Conservation (phyloP, 2,797 vertebrate genomes). For the Pteropus rufus region DNA sequence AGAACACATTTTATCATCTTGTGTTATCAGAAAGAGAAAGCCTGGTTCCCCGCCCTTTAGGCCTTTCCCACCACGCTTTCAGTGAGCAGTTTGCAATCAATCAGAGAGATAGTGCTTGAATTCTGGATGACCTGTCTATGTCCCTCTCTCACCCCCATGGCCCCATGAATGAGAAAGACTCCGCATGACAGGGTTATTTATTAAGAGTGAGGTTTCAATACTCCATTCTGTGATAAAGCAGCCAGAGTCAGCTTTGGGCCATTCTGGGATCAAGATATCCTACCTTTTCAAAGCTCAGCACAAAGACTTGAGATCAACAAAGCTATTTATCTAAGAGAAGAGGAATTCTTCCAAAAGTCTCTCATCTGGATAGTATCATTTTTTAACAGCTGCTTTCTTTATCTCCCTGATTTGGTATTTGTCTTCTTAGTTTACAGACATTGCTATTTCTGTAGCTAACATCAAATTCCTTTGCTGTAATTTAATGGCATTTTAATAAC, state of each 20-base stretch:
- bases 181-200: conserved; percentile 18
- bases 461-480: background rate
- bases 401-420: background rate
- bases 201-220: conserved; percentile 31
- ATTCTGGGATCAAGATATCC: background rate
- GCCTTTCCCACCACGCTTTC: background rate
- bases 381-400: conserved; percentile 26
- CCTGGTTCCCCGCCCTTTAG: background rate
- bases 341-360: background rate
- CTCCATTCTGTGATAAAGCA: conserved; percentile 34
- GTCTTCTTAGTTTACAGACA: conserved; percentile 13
- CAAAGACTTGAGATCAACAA: conserved; percentile 21
- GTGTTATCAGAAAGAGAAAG: conserved; percentile 9
- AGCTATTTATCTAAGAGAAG: conserved; percentile 44
- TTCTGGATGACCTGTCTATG: background rate
- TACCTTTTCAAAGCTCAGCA: conserved; percentile 5
- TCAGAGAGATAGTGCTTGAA: conserved; percentile 26
- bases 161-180: background rate
- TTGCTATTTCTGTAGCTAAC: background rate
- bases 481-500: background rate
- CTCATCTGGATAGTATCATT: background rate
- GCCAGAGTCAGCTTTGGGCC: background rate
- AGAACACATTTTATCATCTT: conserved; percentile 36
- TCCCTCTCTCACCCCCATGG: background rate
- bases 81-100: background rate